Conservation (phyloP, 2,797 vertebrate genomes). For the Hemibagrus guttatus region DNA sequence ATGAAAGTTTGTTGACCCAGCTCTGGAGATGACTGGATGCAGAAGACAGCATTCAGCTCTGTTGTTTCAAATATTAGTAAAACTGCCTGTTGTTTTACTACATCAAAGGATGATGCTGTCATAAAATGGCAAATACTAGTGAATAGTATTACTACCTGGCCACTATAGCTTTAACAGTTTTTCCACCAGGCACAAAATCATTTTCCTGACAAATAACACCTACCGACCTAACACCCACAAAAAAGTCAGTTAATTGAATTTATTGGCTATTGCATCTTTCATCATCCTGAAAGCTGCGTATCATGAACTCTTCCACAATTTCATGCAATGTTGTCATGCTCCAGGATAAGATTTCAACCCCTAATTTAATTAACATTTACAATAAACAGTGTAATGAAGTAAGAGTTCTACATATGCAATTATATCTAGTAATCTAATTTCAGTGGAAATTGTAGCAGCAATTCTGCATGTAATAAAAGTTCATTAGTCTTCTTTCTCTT, state of each 20-base stretch:
- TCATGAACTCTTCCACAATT: background rate
- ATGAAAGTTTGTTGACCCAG: constrained; percentile 35
- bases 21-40: constrained; percentile 42
- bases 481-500: background rate
- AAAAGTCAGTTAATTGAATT: background rate
- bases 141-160: background rate
- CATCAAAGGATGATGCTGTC: constrained; percentile 30
- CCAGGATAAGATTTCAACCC: background rate
- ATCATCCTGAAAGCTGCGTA: background rate
- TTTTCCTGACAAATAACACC: background rate
- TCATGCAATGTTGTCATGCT: background rate
- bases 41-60: constrained; percentile 24
- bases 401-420: background rate
- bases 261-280: background rate
- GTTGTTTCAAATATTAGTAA: constrained; percentile 35
- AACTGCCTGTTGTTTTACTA: constrained; percentile 23
- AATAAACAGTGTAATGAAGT: background rate
- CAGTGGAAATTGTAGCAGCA: background rate
- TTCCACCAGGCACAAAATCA: background rate
- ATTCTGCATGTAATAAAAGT: background rate
- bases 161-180: background rate
- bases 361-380: constrained; percentile 8
- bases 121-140: constrained; percentile 19
- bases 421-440: background rate
- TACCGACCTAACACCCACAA: background rate